Base-by-base conservation (phyloP, 2,888 invertebrate genomes). In the Iselma pallidipennis region DNA sequence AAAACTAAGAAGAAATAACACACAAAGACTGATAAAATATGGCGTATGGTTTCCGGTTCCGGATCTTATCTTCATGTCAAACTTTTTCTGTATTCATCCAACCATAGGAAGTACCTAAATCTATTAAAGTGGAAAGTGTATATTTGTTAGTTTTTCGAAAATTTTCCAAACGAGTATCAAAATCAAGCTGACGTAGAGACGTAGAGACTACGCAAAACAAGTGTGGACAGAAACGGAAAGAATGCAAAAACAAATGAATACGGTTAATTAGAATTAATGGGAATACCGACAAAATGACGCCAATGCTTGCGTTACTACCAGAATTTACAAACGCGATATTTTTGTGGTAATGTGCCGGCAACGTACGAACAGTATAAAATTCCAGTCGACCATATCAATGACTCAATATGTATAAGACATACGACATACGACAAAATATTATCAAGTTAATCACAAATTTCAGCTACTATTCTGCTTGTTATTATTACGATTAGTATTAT, bases 231-330 rank as follows among this genome's bases (percentile, higher is more conserved):
- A n/a, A n/a, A n/a, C n/a, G n/a, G 16, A 16, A 16, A 16, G 9
- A 4, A 33, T n/a, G 4, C 3, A 31, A 3, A 37, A 37, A 37
- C 37, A 37, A 37, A 37, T 37, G 37, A 37, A 37, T 37, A 16
- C 14, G 14, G 33, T 4, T 33, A 16, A 37, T 37, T 37, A 62
- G 57, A 61, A 33, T 57, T 55, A 49, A 28, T 21, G 25, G 42
- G 31, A 52, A 54, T 53, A 49, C 59, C 57, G 59, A 66, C 57
- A 67, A 69, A 69, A 68, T 68, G 69, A 71, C 66, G 71, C 66
- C 62, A 59, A 63, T 50, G 37, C 37, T 16, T n/a, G n/a, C n/a
- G n/a, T n/a, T 37, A 37, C 33, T 37, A 37, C 16, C 4, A 63
- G 68, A 67, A 69, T 69, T 67, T 66, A 68, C 65, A 69, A 68